Base-by-base conservation (phyloP, 2,113 vertebrate genomes). In the Cyprinodon tularosa region DNA sequence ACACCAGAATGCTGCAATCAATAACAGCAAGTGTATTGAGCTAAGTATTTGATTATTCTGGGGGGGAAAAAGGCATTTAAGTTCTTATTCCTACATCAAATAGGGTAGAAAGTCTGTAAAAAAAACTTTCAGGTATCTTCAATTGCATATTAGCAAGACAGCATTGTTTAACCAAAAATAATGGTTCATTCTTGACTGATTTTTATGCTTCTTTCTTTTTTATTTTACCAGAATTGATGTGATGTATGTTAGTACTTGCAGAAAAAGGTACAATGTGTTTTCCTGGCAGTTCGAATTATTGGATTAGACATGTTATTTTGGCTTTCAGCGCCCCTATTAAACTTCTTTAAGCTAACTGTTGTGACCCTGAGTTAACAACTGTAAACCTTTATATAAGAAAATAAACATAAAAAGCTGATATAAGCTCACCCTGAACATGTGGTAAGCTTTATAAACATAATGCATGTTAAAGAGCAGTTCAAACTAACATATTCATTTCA, bases 221-320 rank as follows among this genome's bases (percentile, higher is more conserved):
- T 22, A 85, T 91, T 81, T 86, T 66, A 66, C 44, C 61, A 66
- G 47, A 86, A 90, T 76, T 87, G 81, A 90, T 77, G 87, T 66
- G 29, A 39, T 57, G 71, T 71, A 60, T 88, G 90, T 86, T 90
- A 91, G 90, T 93, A 91, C 84, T 67, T 84, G 68, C 78, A 81
- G 81, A 81, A 4, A 81, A 79, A 77, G 64, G 66, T 77, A 62
- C n/a, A 65, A 71, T 86, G 81, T 80, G 74, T 86, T 90, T 80
- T 77, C 83, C 92, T 93, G 89, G 84, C 89, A 92, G 92, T 87
- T 81, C 40, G 82, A 85, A 87, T 89, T 87, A 84, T 82, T 85
- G 80, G 72, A 88, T 88, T 87, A 90, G 60, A 66, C 74, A 38
- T 8, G 45, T 37, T 38, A 29, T 53, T 14, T 1, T 3, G 10